Evolutionary conservation across 2,888 invertebrate genomes (phyloP), one percentile per base, ranked within the genome.

Genomic region (Synergus umbraculus): DNA sequence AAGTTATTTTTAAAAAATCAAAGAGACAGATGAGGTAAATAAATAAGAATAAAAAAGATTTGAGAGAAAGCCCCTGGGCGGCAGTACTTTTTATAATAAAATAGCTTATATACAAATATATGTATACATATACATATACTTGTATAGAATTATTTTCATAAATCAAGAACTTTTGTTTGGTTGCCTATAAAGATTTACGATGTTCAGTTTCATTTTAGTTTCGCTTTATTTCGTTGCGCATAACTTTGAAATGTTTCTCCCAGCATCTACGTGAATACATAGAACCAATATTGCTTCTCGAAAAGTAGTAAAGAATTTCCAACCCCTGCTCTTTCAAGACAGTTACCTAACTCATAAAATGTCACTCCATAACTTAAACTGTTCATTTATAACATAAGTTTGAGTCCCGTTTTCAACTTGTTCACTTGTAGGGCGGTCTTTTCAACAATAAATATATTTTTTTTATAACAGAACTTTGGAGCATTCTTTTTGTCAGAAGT

Each of bases 201-300:
- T 54, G 10, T 41, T 54, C n/a, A 29, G 54, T 54, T 73, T 73
- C 0, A 44, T 22, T 44, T n/a, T 15, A 10, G 29, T 13, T 13
- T 37, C 69, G 5, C 8, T 15, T 49, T 13, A 49, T 54, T 46
- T 15, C 29, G 29, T 15, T 15, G n/a, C n/a, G 15, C 54, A 73
- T 29, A 73, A 37, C 29, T 73, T 73, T 73, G 4, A 73, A 73
- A 37, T n/a, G 49, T 37, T 73, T n/a, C 73, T 73, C 49, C 49
- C 37, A 73, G 37, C 49, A 49, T 15, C 4, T 5, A n/a, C 29
- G n/a, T 54, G 41, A 49, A 29, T 37, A 4, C 37, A 54, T 54
- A 12, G 12, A 73, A 37, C n/a, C 10, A 73, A 73, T 73, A 73
- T 54, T 54, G 73, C 73, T 54, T 37, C 37, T 73, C n/a, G 37